Conservation (phyloP, 2,113 vertebrate species). For the Tenebrosternarchus preto region DNA sequence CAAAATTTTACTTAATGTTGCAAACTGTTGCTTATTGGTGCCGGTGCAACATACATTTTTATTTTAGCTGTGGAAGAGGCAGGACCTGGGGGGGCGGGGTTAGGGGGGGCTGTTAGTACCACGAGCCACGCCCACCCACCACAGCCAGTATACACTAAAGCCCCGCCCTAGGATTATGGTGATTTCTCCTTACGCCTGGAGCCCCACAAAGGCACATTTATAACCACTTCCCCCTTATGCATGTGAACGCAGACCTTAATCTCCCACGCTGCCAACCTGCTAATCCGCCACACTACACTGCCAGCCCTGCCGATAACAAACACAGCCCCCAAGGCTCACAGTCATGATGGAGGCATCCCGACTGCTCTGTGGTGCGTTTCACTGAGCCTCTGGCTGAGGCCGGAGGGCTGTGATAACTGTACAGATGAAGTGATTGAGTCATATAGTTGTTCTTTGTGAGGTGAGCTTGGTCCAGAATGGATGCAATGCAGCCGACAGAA, state of each 20-base stretch:
- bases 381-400: too few species aligned
- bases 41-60: slow-evolving; percentile 77
- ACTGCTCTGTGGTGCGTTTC: background rate
- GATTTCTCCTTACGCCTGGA: slow-evolving; percentile 23
- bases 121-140: slow-evolving; percentile 42
- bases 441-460: too few species aligned
- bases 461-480: too few species aligned
- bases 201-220: slow-evolving; percentile 46
- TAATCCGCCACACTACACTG: slow-evolving; percentile 15
- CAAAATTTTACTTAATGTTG: slow-evolving; percentile 76
- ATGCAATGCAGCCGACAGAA: too few species aligned
- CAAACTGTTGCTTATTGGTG: slow-evolving; percentile 75
- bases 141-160: slow-evolving; percentile 35
- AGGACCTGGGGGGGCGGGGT: slow-evolving; percentile 47
- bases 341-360: too few species aligned
- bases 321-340: background rate
- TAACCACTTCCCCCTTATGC: slow-evolving; percentile 41
- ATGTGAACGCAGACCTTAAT: background rate
- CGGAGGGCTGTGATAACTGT: too few species aligned
- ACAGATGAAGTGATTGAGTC: too few species aligned
- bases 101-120: slow-evolving; percentile 45
- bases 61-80: slow-evolving; percentile 71
- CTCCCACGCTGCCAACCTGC: background rate
- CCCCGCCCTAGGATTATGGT: slow-evolving; percentile 37
- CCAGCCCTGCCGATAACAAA: slow-evolving; percentile 1